Conservation (phyloP, 2,888 invertebrate genomes). For the Perdita meconis region DNA sequence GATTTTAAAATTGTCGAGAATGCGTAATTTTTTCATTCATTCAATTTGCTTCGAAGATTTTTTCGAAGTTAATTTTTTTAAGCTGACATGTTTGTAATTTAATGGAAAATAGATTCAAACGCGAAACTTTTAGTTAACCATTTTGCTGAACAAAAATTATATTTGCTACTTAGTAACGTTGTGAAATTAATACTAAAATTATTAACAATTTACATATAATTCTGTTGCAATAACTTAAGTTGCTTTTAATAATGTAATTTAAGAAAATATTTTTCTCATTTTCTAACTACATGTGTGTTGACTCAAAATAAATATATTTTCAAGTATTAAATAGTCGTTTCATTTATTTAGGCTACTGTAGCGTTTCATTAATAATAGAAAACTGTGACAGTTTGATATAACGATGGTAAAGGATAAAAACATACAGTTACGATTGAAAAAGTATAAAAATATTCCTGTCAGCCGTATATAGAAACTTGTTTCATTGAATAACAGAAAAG, state of each 20-base stretch:
- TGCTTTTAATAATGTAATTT: no score
- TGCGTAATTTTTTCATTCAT: not conserved
- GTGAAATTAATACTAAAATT: not conserved
- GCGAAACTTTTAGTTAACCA: no score
- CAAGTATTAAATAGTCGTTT: no score
- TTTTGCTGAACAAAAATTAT: no score
- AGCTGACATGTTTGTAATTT: not conserved
- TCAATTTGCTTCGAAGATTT: not conserved
- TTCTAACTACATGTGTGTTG: no score
- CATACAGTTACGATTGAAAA: conserved; percentile 33
- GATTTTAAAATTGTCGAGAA: not conserved
- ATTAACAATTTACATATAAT: not conserved
- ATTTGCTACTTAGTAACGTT: no score
- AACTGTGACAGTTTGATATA: not conserved
- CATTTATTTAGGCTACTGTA: no score
- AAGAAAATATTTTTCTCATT: no score
- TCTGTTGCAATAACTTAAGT: no score
- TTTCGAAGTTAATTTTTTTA: not conserved
- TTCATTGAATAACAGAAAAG: conserved; percentile 51
- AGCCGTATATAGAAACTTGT: conserved; percentile 39
- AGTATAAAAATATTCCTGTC: conserved; percentile 38
- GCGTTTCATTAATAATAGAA: no score
- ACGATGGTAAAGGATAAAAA: conserved; percentile 1
- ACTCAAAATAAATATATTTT: no score
- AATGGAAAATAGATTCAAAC: not conserved